Evolutionary conservation across 2,797 vertebrate genomes (phyloP).

Genomic region (Darevskia mixta): DNA sequence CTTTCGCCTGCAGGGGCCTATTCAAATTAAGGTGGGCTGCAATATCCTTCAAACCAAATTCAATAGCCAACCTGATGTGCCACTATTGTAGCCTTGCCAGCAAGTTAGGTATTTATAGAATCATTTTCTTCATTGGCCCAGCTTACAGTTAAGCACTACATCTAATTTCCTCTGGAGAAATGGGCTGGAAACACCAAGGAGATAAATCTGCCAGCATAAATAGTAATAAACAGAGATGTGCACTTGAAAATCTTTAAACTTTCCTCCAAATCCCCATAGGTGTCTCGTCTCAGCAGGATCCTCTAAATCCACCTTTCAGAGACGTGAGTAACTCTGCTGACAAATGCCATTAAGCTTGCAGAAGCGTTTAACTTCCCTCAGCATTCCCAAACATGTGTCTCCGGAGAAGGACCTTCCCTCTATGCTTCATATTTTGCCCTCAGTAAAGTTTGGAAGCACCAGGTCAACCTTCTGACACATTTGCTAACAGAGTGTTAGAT

Average conservation of each 20-base stretch:
- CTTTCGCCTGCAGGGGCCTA: too few relatives aligned
- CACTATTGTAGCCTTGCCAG: constrained; percentile 69
- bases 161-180: constrained; percentile 78
- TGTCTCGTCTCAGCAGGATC: background rate
- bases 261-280: background rate
- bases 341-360: background rate
- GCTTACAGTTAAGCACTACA: constrained; percentile 68
- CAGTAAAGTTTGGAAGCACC: background rate
- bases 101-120: constrained; percentile 79
- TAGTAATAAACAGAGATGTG: constrained; percentile 68
- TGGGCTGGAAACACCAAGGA: constrained; percentile 67
- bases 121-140: constrained; percentile 71
- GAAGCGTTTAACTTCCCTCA: background rate
- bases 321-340: background rate
- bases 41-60: constrained; percentile 53
- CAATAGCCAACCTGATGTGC: constrained; percentile 58
- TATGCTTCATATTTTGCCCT: background rate
- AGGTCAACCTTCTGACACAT: constrained; percentile 36
- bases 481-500: constrained; percentile 66
- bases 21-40: too few relatives aligned
- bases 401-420: background rate
- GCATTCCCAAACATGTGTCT: background rate
- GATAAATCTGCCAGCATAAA: constrained; percentile 72
- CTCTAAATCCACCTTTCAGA: background rate
- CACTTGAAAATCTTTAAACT: background rate